Percentiles rank a stretch among this genome's conserved stretches.
Conservation (phyloP, 2,888 invertebrate species). For the Lissonota sp. region DNA sequence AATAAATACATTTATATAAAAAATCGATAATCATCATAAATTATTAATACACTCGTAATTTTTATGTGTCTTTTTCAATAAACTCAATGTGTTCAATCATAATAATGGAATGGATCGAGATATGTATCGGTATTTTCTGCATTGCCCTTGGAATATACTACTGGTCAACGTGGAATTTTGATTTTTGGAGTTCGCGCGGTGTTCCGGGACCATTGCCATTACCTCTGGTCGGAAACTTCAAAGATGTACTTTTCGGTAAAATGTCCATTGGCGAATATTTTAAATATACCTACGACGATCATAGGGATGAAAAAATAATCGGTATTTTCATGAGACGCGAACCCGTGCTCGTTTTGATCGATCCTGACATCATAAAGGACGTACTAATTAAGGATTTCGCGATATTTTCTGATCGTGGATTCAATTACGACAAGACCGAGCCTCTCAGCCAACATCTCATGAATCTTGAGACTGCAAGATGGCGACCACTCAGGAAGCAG, state of each 20-base stretch:
- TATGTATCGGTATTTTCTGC: neutral
- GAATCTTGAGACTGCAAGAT: conserved; percentile 79
- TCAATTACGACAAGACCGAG: conserved; percentile 70
- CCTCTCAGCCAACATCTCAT: conserved; percentile 81
- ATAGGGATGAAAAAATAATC: conserved; percentile 63
- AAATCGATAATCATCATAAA: neutral
- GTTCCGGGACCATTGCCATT: conserved; percentile 80
- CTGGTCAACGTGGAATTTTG: conserved; percentile 79
- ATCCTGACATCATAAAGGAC: conserved; percentile 72
- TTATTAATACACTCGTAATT: no score
- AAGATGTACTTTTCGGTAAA: conserved; percentile 77
- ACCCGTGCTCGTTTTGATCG: conserved; percentile 70
- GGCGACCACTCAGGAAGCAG: conserved; percentile 83
- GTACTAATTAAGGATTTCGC: conserved; percentile 73
- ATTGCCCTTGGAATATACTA: conserved; percentile 70
- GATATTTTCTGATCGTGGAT: conserved; percentile 70
- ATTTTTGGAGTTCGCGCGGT: conserved; percentile 82
- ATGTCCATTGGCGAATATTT: conserved; percentile 78
- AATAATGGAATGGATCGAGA: neutral
- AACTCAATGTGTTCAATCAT: neutral
- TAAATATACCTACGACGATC: conserved; percentile 70
- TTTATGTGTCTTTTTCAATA: no score
- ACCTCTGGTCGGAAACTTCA: conserved; percentile 83
- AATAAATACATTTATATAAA: neutral
- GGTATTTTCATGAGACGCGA: conserved; percentile 68